These are phyloP conservation scores for Tinea pellionella DNA, from an alignment of 2,888 invertebrate genomes.

Conservation along the genomic window DNA sequence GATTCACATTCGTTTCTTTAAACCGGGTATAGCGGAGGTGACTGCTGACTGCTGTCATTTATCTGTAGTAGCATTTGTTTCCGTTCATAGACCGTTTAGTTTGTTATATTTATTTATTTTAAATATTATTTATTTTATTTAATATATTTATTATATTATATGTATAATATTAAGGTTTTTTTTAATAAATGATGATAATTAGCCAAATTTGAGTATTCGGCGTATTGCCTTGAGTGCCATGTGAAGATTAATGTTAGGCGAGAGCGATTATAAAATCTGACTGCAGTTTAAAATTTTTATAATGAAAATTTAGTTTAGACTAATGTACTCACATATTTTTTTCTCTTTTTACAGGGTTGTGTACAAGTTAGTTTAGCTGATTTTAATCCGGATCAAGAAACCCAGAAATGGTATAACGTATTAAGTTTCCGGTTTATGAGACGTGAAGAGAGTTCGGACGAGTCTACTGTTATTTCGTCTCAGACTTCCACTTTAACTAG, in stretches of 20 bases:
- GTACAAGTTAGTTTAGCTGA: conserved; percentile 96
- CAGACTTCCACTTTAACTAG: conserved; percentile 96
- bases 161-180: too few species aligned
- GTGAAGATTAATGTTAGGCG: conserved; percentile 45
- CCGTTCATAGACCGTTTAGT: too few species aligned
- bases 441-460: conserved; percentile 94
- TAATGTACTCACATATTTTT: not conserved
- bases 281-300: conserved; percentile 5
- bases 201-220: conserved; percentile 69
- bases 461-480: conserved; percentile 95
- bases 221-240: conserved; percentile 57
- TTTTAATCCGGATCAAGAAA: conserved; percentile 85
- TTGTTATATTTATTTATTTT: too few species aligned
- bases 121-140: too few species aligned
- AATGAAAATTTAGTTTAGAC: conserved; percentile 6
- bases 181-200: conserved; percentile 57
- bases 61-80: too few species aligned
- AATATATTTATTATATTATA: too few species aligned
- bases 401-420: conserved; percentile 94
- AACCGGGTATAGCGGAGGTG: too few species aligned
- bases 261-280: conserved; percentile 57
- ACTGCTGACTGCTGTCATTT: too few species aligned
- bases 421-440: conserved; percentile 72
- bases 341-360: conserved; percentile 77
- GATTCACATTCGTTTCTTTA: too few species aligned